Evolutionary conservation across 1,140 invertebrate genomes (phyloP).

Genomic region (Thaumetopoea pityocampa): DNA sequence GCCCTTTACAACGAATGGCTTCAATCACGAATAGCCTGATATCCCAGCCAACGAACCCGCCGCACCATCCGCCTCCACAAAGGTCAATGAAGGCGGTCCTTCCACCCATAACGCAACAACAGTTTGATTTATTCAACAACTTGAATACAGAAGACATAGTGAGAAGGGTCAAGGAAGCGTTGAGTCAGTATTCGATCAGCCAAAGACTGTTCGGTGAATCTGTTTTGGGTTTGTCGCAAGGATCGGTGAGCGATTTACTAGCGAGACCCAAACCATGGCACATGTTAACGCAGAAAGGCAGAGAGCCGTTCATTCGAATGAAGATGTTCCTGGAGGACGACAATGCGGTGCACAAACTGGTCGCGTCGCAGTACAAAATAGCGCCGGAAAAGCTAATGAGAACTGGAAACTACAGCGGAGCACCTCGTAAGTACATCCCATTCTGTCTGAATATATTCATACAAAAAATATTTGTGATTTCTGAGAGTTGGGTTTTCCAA

Average conservation of each 20-base stretch:
- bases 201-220: conserved; percentile 98
- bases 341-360: conserved; percentile 96
- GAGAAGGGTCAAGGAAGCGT: conserved; percentile 96
- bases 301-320: conserved; percentile 98
- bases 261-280: conserved; percentile 98
- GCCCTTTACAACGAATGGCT: conserved; percentile 96
- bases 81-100: conserved; percentile 96
- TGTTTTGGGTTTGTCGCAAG: conserved; percentile 96
- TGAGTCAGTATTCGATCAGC: conserved; percentile 98
- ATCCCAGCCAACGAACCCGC: conserved; percentile 90
- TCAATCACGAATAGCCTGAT: conserved; percentile 98
- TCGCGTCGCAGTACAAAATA: conserved; percentile 98
- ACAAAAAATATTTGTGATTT: too few relatives aligned
- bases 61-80: conserved; percentile 87
- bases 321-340: conserved; percentile 98
- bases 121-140: conserved; percentile 98
- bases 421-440: conserved; percentile 81
- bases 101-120: conserved; percentile 98
- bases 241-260: conserved; percentile 95
- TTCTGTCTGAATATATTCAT: too few relatives aligned
- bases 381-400: conserved; percentile 97
- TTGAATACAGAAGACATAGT: conserved; percentile 99
- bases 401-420: conserved; percentile 93
- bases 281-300: conserved; percentile 97
- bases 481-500: too few relatives aligned